Percentiles rank a stretch among this genome's conserved stretches.
Evolutionary conservation across 2,113 vertebrate species (phyloP).

Genomic region (Ptychochromis oligacanthus): DNA sequence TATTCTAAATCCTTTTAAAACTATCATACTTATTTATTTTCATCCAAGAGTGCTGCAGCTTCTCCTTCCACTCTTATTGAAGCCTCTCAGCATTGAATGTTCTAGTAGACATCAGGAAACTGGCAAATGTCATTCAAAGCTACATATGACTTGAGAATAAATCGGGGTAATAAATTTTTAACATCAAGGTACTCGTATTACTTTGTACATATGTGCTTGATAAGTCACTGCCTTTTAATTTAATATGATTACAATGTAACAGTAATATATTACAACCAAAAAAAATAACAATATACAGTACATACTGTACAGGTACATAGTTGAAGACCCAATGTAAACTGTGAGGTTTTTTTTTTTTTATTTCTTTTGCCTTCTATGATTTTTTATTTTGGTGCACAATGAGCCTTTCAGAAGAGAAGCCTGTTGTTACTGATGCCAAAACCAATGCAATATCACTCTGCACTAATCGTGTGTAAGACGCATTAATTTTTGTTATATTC

Average conservation of each 20-base stretch:
- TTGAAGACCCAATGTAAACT: slow-evolving; percentile 47
- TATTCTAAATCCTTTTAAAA: slow-evolving; percentile 74
- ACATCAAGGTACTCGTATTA: slow-evolving; percentile 47
- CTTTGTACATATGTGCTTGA: slow-evolving; percentile 54
- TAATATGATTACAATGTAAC: slow-evolving; percentile 31
- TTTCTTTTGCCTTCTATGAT: slow-evolving; percentile 39
- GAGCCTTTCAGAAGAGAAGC: slow-evolving; percentile 38
- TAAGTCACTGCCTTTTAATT: slow-evolving; percentile 46
- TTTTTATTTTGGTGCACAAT: slow-evolving; percentile 29
- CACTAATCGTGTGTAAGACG: slow-evolving; percentile 76
- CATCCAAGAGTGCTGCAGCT: slow-evolving; percentile 64
- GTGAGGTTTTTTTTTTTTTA: slow-evolving; percentile 10
- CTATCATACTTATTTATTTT: slow-evolving; percentile 81
- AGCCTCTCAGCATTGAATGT: slow-evolving; percentile 47
- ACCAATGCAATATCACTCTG: slow-evolving; percentile 78
- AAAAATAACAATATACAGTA: slow-evolving; percentile 36
- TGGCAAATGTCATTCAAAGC: slow-evolving; percentile 44
- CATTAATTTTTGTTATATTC: slow-evolving; percentile 59
- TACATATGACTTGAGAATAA: slow-evolving; percentile 42
- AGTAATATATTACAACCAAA: slow-evolving; percentile 39
- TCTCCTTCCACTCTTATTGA: slow-evolving; percentile 53
- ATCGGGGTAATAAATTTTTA: slow-evolving; percentile 37
- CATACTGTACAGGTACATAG: slow-evolving; percentile 42
- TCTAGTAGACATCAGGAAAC: slow-evolving; percentile 35
- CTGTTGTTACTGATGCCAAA: slow-evolving; percentile 67